Base-by-base conservation (phyloP, 23 tunicate genomes). In the Ascidia mentula region DNA sequence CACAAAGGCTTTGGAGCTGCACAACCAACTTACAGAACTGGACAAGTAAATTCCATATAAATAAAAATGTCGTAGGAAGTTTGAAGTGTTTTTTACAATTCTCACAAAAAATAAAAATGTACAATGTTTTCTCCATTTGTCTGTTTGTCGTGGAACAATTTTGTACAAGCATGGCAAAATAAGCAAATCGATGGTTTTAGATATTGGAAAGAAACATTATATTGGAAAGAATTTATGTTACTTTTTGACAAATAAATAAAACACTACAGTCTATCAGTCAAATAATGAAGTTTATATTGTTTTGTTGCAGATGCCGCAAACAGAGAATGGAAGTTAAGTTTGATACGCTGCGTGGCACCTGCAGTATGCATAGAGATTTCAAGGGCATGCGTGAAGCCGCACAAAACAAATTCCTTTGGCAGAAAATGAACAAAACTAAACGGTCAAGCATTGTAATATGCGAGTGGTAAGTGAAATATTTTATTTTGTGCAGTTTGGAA, bases 311-410 rank as follows among this genome's bases (percentile, higher is more conserved):
- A 40, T 61, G 81, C 22, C 53, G 92, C 40, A 77, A 69, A 79
- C 89, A 92, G 31, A 60, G 97, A 74, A 92, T 87, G 87, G 88
- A 87, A 61, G 69, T 69, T 30, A 92, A 92, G 72, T 87, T 92
- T 74, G 86, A 83, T 38, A 79, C 80, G 2, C 77, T 92, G 38
- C 36, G 37, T 33, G 46, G 32, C 61, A 45, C 97, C 46, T 72
- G 75, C 69, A 87, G 91, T 80, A 74, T 87, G 46, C 88, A 92
- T 45, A 40, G 92, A 40, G 91, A 83, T 45, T 70, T 92, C 6
- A 65, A 79, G 74, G 87, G 72, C 53, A 92, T 92, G 97, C 72
- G 97, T 45, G 36, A 72, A 34, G 84, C 90, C 1, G 86, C 88
- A 0, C 84, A 77, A 45, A 46, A 36, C 39, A 59, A 59, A 26